Conservation (phyloP, 2,888 invertebrate species). For the Acronicta leporina region DNA sequence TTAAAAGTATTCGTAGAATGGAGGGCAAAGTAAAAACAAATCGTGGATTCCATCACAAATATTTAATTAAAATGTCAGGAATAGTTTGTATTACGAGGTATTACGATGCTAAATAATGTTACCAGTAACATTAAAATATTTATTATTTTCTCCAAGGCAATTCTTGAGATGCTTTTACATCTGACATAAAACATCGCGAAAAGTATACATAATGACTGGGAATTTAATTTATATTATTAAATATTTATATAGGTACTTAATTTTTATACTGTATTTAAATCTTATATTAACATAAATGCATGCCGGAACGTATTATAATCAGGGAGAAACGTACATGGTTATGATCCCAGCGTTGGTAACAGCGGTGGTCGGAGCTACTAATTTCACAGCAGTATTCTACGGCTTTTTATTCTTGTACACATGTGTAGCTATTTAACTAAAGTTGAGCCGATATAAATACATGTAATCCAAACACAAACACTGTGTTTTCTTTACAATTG, state of each 20-base stretch:
- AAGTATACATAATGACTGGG: constrained; percentile 31
- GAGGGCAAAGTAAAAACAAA: neutral
- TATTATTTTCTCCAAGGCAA: constrained; percentile 8
- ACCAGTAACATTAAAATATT: constrained; percentile 3
- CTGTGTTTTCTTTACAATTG: neutral
- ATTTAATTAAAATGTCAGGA: constrained; percentile 15
- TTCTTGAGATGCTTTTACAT: constrained; percentile 10
- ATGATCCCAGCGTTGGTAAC: constrained; percentile 5
- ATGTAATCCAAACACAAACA: neutral
- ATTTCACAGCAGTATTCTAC: constrained; percentile 12
- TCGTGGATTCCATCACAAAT: constrained; percentile 9
- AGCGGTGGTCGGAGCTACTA: constrained; percentile 14
- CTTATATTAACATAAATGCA: constrained; percentile 9
- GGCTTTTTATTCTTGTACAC: constrained; percentile 22
- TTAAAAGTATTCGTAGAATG: neutral
- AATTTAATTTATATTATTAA: constrained; percentile 32
- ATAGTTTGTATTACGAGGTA: constrained; percentile 27
- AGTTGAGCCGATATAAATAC: constrained; percentile 16
- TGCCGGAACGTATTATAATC: neutral
- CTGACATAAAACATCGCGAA: constrained; percentile 33
- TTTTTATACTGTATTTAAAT: constrained; percentile 32
- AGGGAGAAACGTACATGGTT: too few relatives aligned
- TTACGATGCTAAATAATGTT: constrained; percentile 22
- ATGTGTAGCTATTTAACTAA: constrained; percentile 3
- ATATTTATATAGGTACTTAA: constrained; percentile 24